Evolutionary conservation across 2,888 invertebrate genomes (phyloP).

Genomic region (Lamellibrachia columna): DNA sequence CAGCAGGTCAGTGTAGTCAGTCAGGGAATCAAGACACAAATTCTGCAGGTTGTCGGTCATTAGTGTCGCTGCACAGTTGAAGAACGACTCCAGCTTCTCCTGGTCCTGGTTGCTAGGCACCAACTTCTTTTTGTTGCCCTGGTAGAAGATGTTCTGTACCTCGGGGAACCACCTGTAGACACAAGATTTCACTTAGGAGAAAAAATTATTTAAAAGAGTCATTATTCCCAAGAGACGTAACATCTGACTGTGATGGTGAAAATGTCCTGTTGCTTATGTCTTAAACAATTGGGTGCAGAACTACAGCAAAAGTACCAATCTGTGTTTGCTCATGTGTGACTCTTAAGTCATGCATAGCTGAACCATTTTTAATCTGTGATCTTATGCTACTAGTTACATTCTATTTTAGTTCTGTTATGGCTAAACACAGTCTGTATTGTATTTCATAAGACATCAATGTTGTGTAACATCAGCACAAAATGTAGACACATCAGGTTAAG

Average conservation of each 20-base stretch:
- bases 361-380: background rate
- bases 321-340: background rate
- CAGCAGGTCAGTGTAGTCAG: constrained; percentile 81
- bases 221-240: background rate
- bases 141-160: constrained; percentile 66
- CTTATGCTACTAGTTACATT: background rate
- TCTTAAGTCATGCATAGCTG: background rate
- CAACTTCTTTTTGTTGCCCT: constrained; percentile 64
- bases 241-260: background rate
- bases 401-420: background rate
- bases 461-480: background rate
- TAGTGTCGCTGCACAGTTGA: constrained; percentile 83
- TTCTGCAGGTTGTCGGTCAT: constrained; percentile 90
- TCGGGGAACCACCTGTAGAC: constrained; percentile 63
- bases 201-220: background rate
- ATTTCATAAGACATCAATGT: background rate
- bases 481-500: background rate
- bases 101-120: constrained; percentile 69
- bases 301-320: background rate
- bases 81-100: constrained; percentile 79
- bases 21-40: constrained; percentile 81
- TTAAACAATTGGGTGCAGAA: background rate
- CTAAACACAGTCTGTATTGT: background rate
- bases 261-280: background rate
- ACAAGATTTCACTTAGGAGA: background rate